Conservation (phyloP, 2,888 invertebrate genomes). For the Hyalella azteca region DNA sequence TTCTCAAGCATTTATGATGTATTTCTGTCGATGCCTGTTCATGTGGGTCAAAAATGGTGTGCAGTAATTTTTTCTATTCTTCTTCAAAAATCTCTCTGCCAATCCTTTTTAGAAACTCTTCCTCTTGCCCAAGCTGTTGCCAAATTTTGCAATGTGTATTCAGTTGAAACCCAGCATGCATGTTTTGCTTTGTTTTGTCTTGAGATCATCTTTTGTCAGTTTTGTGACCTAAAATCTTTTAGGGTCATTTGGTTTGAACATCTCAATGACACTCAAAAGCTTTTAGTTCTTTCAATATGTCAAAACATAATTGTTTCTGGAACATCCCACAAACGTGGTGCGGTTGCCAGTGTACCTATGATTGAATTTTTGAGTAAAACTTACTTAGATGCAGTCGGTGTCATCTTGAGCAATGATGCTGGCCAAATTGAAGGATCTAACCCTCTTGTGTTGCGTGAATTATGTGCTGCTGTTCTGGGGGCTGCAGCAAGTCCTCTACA, state of each 20-base stretch:
- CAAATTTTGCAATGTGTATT: neutral
- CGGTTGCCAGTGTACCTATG: neutral
- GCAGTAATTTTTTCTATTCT: neutral
- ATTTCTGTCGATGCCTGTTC: neutral
- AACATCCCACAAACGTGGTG: neutral
- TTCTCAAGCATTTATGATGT: neutral
- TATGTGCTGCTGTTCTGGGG: neutral
- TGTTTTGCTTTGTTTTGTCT: conserved; percentile 24
- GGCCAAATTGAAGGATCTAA: neutral
- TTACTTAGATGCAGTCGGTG: neutral
- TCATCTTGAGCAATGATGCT: neutral
- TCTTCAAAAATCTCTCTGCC: neutral
- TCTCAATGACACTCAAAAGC: neutral
- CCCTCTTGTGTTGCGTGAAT: neutral
- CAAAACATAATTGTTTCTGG: neutral
- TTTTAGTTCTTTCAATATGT: neutral
- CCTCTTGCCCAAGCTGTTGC: neutral
- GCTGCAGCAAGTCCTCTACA: neutral
- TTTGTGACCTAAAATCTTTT: neutral
- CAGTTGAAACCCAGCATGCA: conserved; percentile 11
- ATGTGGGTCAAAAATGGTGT: conserved; percentile 9
- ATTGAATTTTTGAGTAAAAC: neutral
- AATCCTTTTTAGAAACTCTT: neutral
- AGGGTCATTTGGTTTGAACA: neutral
- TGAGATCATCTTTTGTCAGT: neutral